Base-by-base conservation (phyloP, 2,888 invertebrate species). In the Glaucopsyche alexis region DNA sequence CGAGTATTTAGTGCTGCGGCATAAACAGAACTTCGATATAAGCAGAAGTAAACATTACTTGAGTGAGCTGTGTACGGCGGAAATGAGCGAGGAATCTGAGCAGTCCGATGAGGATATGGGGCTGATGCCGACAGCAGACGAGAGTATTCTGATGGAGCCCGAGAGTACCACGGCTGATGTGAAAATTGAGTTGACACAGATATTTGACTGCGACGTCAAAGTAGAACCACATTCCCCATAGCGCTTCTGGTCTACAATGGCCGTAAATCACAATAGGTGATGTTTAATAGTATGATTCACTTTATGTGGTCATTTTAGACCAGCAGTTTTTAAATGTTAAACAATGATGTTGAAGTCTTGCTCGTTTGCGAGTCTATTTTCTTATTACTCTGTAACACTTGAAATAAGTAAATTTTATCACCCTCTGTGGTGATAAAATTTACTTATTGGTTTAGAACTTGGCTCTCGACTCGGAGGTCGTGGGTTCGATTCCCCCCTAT, bases 51-150 rank as follows among this genome's bases (percentile, higher is more conserved):
- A 89, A 74, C 81, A 87, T 80, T 85, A 90, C 6, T 73, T 91
- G 13, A 91, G 91, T 45, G 91, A 91, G 60, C 75, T 91, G 0
- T 91, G 91, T 73, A 90, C 89, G 0, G 78, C 89, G 0, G 87
- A 89, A 70, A 90, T 91, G 89, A 90, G 90, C 55, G 90, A 86
- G 0, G 85, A 84, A 78, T 67, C 67, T 11, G 19, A 11, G 47
- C 67, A 45, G 13, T 69, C 69, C 8, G 69, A 82, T 0, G 83
- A 83, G 11, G 85, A 83, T 0, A 83, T 2, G 83, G 85, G 11
- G 76, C 78, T 40, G 6, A 7, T n/a, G 50, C n/a, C 50, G 50
- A 7, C 50, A 3, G 13, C 9, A 9, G 16, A 60, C 60, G 6
- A 13, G 13, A 29, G n/a, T 14, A 16, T 14, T 29, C 11, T 13